These are phyloP conservation scores for Sitobion miscanthi DNA, from an alignment of 1,140 invertebrate species.

Conservation along the genomic window DNA sequence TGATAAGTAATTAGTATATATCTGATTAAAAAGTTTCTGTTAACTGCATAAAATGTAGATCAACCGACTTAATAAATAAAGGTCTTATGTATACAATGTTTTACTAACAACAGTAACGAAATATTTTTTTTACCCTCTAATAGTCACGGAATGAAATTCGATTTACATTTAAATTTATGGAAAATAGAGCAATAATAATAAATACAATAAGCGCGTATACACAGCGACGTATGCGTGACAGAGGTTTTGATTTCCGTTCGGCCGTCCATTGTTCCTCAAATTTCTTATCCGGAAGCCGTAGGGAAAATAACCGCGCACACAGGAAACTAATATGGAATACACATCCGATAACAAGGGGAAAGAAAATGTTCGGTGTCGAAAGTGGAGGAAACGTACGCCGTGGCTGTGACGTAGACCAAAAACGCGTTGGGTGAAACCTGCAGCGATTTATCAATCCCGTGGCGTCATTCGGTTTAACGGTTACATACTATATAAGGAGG, in stretches of 20 bases:
- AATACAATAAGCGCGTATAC: not conserved
- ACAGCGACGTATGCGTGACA: not conserved
- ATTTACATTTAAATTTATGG: not conserved
- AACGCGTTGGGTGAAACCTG: not conserved
- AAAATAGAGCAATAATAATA: not conserved
- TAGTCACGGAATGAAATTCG: not conserved
- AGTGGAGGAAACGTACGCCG: not conserved
- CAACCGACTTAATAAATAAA: not conserved
- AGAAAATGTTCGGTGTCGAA: not conserved
- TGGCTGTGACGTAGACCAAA: not conserved
- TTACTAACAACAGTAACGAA: not conserved
- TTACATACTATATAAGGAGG: not conserved
- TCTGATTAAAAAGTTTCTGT: not conserved
- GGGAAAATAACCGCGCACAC: not conserved
- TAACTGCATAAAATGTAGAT: not conserved
- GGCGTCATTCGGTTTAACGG: not conserved
- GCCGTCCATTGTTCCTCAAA: not conserved
- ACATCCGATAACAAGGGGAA: not conserved
- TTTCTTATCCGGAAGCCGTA: not conserved
- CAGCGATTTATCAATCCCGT: not conserved
- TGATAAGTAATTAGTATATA: not conserved
- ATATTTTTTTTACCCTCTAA: not conserved
- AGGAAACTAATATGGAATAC: not conserved
- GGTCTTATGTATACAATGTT: not conserved
- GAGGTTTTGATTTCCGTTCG: not conserved